Conservation (phyloP, 2,888 invertebrate genomes). For the Allophyes oxyacanthae region DNA sequence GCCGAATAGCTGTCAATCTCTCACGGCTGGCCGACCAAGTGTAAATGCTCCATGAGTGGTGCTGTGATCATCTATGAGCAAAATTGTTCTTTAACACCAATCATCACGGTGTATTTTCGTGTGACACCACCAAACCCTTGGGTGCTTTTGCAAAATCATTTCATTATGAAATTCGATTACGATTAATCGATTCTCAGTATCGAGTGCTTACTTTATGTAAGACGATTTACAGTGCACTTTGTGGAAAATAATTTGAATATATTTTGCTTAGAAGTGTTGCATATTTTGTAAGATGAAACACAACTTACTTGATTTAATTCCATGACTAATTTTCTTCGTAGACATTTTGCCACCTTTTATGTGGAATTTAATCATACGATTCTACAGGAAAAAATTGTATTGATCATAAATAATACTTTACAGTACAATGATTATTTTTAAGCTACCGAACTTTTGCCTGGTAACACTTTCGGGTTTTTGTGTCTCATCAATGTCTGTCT, state of each 20-base stretch:
- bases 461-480: no score
- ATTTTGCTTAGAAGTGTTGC: slow-evolving; percentile 7
- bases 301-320: slow-evolving; percentile 8
- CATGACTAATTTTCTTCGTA: no score
- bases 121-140: slow-evolving; percentile 60
- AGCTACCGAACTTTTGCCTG: no score
- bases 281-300: neutral
- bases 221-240: slow-evolving; percentile 50
- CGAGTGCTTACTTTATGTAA: slow-evolving; percentile 49
- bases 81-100: slow-evolving; percentile 58
- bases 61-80: slow-evolving; percentile 55
- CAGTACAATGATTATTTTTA: no score
- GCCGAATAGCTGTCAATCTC: slow-evolving; percentile 9
- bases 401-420: neutral
- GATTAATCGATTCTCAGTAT: slow-evolving; percentile 28
- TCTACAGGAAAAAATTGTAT: neutral
- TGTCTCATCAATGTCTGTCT: no score
- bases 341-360: neutral
- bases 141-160: slow-evolving; percentile 45
- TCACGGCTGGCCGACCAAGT: slow-evolving; percentile 22
- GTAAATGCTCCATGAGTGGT: slow-evolving; percentile 53
- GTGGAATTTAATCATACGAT: neutral
- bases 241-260: slow-evolving; percentile 28
- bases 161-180: slow-evolving; percentile 25
- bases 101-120: slow-evolving; percentile 65